A percentile compares a stretch with the other conserved stretches of the same genome.
Conservation (phyloP, 2,797 vertebrate genomes). For the Zenarchopterus dispar region DNA sequence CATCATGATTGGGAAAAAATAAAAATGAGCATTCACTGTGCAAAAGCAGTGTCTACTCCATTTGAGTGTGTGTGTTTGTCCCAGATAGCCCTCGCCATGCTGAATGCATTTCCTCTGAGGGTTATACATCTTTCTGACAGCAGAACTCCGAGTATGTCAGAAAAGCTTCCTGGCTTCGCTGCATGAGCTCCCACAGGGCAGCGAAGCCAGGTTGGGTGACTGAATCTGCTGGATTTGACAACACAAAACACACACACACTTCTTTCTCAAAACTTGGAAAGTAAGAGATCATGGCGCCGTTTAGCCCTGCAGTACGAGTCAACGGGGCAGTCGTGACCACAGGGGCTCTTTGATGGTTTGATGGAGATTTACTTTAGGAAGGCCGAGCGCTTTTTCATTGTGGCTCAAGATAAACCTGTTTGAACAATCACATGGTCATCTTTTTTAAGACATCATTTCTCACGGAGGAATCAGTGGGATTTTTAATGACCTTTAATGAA, state of each 20-base stretch:
- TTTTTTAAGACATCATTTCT: too few species aligned
- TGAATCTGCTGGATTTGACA: constrained; percentile 8
- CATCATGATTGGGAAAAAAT: background rate
- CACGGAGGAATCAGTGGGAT: too few species aligned
- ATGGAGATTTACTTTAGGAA: background rate
- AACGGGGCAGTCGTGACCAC: background rate
- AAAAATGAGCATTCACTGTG: background rate
- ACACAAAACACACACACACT: background rate
- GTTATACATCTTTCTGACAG: constrained; percentile 29
- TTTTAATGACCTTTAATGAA: too few species aligned
- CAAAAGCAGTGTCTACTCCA: background rate
- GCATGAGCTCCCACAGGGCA: constrained; percentile 14
- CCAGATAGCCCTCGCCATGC: background rate
- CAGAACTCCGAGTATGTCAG: constrained; percentile 12
- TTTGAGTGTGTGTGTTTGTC: constrained; percentile 2
- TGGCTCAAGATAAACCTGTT: too few species aligned
- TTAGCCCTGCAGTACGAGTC: background rate
- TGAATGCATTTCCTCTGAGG: background rate
- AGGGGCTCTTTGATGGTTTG: background rate
- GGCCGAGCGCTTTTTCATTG: background rate
- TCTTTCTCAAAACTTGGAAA: background rate
- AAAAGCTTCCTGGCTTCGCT: constrained; percentile 10
- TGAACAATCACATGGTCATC: too few species aligned
- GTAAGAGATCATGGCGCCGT: background rate
- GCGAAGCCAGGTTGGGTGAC: constrained; percentile 3